Evolutionary conservation across 2,113 vertebrate species (phyloP), one percentile per base, ranked within the genome.

Genomic region (Protomyctophum bolini): DNA sequence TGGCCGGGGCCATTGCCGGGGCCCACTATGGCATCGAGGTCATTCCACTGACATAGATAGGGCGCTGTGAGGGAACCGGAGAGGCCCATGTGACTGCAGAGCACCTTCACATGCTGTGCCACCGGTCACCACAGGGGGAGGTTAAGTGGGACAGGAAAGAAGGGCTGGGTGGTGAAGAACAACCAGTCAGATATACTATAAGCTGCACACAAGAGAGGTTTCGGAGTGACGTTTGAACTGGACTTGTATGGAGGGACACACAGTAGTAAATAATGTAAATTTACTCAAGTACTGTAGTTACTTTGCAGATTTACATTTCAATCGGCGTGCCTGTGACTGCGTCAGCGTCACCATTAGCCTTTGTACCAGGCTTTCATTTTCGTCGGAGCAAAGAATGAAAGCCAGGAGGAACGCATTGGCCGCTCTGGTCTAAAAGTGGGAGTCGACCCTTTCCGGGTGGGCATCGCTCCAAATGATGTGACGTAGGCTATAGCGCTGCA

Each of bases 1-100:
- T 99, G 98, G 98, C 98, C 0, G 98, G 97, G 67, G 97, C 98
- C 78, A 97, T 99, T 4, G 98, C 98, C 0, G 98, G 98, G 0
- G 98, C 98, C 61, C 97, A 98, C 58, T 98, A 98, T 0, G 97
- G 98, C 49, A 92, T 95, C 4, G 94, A 95, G 15, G 92, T 94
- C 68, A 86, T 98, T 46, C 94, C 97, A 10, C 88, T 88, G 1
- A 90, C 91, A 21, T 99, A 97, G 98, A 94, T 95, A 73, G 92
- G 91, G 63, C 95, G 94, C 89, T 98, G 96, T 5, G 98, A 99
- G 80, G 96, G 94, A 5, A 94, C 94, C 0, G 93, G 95, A 69
- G 96, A 98, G 48, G 95, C 95, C 0, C 91, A 96, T 47, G 74
- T 90, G 69, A 91, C 94, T 70, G 97, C 96, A 1, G 86, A 88